phyloP scores from a whole-genome alignment of 2,797 vertebrate species.

The Neosilurus mollespiculum region DNA sequence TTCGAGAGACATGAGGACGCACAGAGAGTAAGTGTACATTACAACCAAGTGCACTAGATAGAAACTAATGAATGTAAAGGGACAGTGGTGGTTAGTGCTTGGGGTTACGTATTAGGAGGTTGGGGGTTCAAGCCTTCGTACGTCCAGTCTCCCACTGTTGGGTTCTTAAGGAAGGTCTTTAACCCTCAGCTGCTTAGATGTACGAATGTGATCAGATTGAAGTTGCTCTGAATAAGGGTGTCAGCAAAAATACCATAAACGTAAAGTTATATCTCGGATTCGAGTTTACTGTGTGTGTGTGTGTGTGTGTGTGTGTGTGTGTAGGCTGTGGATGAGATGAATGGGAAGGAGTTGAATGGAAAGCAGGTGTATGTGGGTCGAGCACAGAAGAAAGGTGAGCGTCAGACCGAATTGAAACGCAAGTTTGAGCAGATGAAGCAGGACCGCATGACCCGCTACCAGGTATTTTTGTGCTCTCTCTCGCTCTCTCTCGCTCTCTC shows the following conservation, averaged over 20 bases:
- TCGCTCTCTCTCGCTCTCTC: too few relatives aligned
- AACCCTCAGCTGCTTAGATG: too few relatives aligned
- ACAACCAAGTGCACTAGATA: not conserved
- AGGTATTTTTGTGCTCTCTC: conserved; percentile 70
- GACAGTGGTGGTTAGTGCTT: too few relatives aligned
- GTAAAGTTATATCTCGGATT: too few relatives aligned
- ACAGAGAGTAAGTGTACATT: conserved; percentile 80
- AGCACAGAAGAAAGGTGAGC: conserved; percentile 96
- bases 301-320: conserved; percentile 14
- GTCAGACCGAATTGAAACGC: conserved; percentile 94
- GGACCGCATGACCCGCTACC: conserved; percentile 96
- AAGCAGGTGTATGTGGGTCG: conserved; percentile 93
- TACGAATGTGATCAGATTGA: too few relatives aligned
- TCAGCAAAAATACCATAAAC: too few relatives aligned
- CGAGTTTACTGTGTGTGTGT: not conserved
- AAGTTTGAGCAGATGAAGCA: conserved; percentile 99
- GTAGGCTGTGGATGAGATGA: conserved; percentile 98
- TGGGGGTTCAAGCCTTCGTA: too few relatives aligned
- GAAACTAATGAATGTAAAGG: not conserved
- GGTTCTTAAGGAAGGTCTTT: too few relatives aligned
- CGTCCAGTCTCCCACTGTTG: too few relatives aligned
- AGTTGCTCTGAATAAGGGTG: too few relatives aligned
- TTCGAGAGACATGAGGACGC: conserved; percentile 97
- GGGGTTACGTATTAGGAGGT: too few relatives aligned
- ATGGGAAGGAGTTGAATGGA: conserved; percentile 93